phyloP scores from a whole-genome alignment of 2,888 invertebrate genomes.

The Ormyrus rosae region DNA sequence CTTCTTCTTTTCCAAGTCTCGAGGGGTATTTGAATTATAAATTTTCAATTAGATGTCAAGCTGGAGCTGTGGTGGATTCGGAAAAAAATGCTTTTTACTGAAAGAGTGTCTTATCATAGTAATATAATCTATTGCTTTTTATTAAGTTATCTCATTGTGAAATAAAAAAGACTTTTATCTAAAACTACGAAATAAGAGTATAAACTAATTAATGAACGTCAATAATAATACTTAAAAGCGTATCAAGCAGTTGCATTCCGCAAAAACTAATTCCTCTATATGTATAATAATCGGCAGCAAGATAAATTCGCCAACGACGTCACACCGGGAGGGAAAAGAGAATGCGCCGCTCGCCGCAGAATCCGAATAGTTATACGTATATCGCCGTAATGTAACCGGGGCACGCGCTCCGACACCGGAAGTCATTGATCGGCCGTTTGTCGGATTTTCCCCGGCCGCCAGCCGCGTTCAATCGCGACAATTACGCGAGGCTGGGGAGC shows the following conservation, averaged over 20 bases:
- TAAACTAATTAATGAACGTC: no score
- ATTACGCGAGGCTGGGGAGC: not conserved
- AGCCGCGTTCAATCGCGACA: slow-evolving; percentile 9
- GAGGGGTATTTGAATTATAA: no score
- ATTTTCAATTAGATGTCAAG: no score
- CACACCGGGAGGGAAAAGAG: not conserved
- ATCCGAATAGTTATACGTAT: not conserved
- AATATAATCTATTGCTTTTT: no score
- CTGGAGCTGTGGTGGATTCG: no score
- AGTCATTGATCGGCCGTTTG: slow-evolving; percentile 19
- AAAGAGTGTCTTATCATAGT: no score
- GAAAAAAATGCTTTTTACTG: no score
- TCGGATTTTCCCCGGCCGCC: slow-evolving; percentile 10
- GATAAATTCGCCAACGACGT: not conserved
- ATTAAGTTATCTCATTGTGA: no score
- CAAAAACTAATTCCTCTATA: not conserved
- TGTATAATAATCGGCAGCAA: not conserved
- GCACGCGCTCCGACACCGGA: not conserved
- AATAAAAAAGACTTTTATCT: no score
- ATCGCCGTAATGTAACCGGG: slow-evolving; percentile 11
- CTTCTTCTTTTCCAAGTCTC: no score
- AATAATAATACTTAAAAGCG: not conserved
- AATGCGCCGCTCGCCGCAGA: not conserved
- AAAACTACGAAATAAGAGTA: no score
- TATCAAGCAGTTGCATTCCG: slow-evolving; percentile 6